phyloP scores from a whole-genome alignment of 1,140 invertebrate species.

The Temnothorax nylanderi region DNA sequence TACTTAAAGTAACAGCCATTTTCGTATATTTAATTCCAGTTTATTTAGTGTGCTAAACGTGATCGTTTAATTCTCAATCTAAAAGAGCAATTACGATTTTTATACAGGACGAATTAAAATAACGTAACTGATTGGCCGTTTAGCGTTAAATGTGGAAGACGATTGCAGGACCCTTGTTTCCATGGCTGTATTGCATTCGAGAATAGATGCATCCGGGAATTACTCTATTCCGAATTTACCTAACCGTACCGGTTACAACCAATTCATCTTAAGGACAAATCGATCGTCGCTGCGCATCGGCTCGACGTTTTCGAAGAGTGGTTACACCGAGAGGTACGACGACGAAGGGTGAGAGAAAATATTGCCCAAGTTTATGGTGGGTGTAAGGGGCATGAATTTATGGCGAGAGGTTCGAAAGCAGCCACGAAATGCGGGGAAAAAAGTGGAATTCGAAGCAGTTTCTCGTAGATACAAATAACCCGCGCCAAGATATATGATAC shows the following conservation, averaged over 20 bases:
- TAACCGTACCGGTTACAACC: conserved; percentile 52
- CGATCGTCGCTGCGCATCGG: conserved; percentile 39
- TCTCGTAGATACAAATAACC: conserved; percentile 69
- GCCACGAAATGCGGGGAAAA: conserved; percentile 45
- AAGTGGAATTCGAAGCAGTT: conserved; percentile 49
- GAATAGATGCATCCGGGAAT: conserved; percentile 48
- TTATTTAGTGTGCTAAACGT: not conserved
- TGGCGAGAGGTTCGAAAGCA: conserved; percentile 38
- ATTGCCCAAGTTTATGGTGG: conserved; percentile 64
- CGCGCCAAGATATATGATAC: conserved; percentile 56
- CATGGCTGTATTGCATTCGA: not conserved
- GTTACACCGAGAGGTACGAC: conserved; percentile 40
- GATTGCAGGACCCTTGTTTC: conserved; percentile 1
- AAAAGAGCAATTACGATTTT: not conserved
- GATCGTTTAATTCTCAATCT: not conserved
- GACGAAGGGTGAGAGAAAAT: conserved; percentile 58
- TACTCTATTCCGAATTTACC: conserved; percentile 46
- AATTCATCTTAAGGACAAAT: conserved; percentile 46
- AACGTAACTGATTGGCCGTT: conserved; percentile 12
- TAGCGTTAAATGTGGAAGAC: conserved; percentile 7
- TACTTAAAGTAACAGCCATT: not conserved
- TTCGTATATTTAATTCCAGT: not conserved
- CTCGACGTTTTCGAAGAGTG: conserved; percentile 54
- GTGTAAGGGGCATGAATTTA: conserved; percentile 70
- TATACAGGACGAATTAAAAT: not conserved